Evolutionary conservation across 92 coral and sea anemone genomes (phyloP).

Genomic region (Nematostella vectensis): DNA sequence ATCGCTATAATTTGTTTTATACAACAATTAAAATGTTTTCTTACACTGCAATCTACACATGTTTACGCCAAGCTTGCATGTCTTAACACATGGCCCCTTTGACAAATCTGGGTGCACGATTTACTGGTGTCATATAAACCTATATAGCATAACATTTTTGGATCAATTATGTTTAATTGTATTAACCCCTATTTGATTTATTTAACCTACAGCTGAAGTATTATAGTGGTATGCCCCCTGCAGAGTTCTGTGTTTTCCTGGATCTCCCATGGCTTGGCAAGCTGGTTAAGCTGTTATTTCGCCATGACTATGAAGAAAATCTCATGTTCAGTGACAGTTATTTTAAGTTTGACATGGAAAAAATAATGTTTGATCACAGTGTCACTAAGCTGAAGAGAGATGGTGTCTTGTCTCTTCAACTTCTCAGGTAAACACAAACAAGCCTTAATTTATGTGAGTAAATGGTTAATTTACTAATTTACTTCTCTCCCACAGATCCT

Average conservation of each 20-base stretch:
- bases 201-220: constrained; percentile 10
- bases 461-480: not conserved
- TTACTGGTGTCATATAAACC: too few species aligned
- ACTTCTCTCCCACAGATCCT: not conserved
- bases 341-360: constrained; percentile 25
- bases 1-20: too few species aligned
- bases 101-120: too few species aligned
- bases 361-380: constrained; percentile 32
- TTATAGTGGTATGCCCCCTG: constrained; percentile 33
- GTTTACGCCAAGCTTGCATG: too few species aligned
- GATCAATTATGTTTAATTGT: too few species aligned
- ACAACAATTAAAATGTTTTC: too few species aligned
- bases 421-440: constrained; percentile 55
- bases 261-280: constrained; percentile 77
- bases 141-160: too few species aligned
- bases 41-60: too few species aligned
- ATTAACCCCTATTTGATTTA: not conserved
- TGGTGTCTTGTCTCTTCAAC: constrained; percentile 55
- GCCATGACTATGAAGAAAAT: constrained; percentile 57
- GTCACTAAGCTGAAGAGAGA: constrained; percentile 27
- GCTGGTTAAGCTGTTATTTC: constrained; percentile 55
- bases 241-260: constrained; percentile 53
- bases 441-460: too few species aligned
- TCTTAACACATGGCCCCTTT: too few species aligned
- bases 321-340: constrained; percentile 40